These are phyloP conservation scores for Caenorhabditis parvicauda DNA, from an alignment of 2,888 invertebrate species.

Conservation along the genomic window DNA sequence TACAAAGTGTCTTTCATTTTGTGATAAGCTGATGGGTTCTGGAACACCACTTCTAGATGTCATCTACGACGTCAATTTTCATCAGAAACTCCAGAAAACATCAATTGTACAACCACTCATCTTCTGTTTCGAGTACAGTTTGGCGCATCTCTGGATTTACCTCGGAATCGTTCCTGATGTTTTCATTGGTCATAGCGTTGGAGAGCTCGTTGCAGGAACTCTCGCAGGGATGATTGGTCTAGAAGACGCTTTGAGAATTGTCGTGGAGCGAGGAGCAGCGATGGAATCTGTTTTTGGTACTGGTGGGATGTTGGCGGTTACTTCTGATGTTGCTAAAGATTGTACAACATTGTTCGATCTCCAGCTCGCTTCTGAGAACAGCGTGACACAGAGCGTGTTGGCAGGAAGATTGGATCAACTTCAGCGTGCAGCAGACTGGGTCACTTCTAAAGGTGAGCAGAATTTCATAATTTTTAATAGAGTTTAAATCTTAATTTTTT, in stretches of 20 bases:
- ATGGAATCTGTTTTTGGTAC: constrained; percentile 41
- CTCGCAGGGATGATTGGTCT: constrained; percentile 34
- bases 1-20: constrained; percentile 12
- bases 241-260: constrained; percentile 36
- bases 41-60: constrained; percentile 22
- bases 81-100: constrained; percentile 24
- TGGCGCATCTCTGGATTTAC: constrained; percentile 39
- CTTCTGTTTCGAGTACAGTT: constrained; percentile 42
- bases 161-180: constrained; percentile 32
- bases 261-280: constrained; percentile 38
- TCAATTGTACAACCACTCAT: constrained; percentile 42
- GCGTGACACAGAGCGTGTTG: constrained; percentile 44
- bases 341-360: constrained; percentile 27
- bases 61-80: constrained; percentile 22
- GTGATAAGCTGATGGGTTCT: constrained; percentile 21
- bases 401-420: constrained; percentile 32
- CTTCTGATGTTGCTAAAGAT: constrained; percentile 29
- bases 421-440: too few relatives aligned
- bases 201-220: constrained; percentile 42
- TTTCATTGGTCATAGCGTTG: constrained; percentile 44
- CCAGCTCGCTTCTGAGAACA: constrained; percentile 38
- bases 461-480: too few relatives aligned
- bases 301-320: constrained; percentile 46
- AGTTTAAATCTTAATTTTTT: too few relatives aligned
- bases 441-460: too few relatives aligned